phyloP scores from a whole-genome alignment of 2,113 vertebrate species.

The Ochotona princeps region DNA sequence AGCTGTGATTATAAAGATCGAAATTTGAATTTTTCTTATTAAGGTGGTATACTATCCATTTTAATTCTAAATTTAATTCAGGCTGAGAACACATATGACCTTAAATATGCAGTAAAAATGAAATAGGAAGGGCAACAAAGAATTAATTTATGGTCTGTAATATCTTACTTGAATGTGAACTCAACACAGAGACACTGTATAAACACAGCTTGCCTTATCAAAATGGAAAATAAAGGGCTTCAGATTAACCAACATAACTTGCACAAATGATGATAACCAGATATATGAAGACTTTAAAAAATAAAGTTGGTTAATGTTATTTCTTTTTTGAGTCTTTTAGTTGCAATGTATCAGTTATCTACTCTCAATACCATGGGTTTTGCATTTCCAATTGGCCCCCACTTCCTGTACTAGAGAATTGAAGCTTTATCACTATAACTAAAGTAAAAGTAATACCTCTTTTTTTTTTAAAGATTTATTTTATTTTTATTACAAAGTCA shows the following conservation, averaged over 20 bases:
- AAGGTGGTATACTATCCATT: not conserved
- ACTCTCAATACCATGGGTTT: not conserved
- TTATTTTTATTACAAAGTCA: no score
- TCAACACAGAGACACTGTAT: no score
- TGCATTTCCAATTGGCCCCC: not conserved
- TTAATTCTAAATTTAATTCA: constrained; percentile 30
- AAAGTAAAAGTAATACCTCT: not conserved
- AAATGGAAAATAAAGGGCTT: not conserved
- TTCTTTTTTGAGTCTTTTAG: not conserved
- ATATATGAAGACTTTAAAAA: not conserved
- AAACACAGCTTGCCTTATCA: not conserved
- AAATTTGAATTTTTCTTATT: constrained; percentile 2
- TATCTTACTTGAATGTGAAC: not conserved
- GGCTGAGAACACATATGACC: not conserved
- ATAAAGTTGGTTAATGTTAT: not conserved
- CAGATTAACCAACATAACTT: not conserved
- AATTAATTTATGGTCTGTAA: not conserved
- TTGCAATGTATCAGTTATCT: not conserved
- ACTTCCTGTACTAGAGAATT: not conserved
- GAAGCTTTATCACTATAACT: not conserved
- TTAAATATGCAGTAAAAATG: not conserved
- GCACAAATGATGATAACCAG: not conserved
- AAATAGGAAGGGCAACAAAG: not conserved
- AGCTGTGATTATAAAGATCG: not conserved
- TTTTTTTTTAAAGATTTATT: no score